Percentiles rank a stretch among this genome's conserved stretches.
phyloP scores from a whole-genome alignment of 2,888 invertebrate species.

The Orthonevra nobilis region DNA sequence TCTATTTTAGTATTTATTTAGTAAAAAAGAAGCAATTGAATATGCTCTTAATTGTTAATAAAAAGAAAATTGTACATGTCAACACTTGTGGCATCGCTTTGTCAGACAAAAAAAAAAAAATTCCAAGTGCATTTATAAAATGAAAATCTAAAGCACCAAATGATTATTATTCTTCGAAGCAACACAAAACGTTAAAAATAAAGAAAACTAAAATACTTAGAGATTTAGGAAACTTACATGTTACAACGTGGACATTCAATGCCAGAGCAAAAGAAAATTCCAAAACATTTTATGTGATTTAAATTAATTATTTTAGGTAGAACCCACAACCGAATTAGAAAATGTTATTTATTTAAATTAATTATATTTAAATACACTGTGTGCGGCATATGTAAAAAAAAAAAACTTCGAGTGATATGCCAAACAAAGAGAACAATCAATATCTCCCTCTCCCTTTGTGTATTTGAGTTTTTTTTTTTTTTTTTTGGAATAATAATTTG shows the following conservation, averaged over 20 bases:
- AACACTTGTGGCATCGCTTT: constrained; percentile 49
- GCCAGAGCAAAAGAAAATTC: constrained; percentile 49
- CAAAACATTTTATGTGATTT: constrained; percentile 67
- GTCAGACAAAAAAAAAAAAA: constrained; percentile 53
- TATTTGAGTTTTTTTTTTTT: neutral
- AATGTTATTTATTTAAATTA: constrained; percentile 64
- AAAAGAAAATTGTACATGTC: constrained; percentile 22
- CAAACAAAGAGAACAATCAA: constrained; percentile 2
- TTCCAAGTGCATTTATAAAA: constrained; percentile 60
- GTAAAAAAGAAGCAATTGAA: constrained; percentile 49
- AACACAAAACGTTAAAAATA: neutral
- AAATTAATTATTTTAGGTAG: constrained; percentile 66
- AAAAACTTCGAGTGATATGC: constrained; percentile 7
- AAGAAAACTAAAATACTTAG: constrained; percentile 5
- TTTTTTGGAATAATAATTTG: constrained; percentile 16
- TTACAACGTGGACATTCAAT: constrained; percentile 44
- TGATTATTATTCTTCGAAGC: constrained; percentile 15
- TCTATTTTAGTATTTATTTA: constrained; percentile 68
- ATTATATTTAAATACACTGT: constrained; percentile 37
- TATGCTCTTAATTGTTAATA: constrained; percentile 47
- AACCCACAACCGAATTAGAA: constrained; percentile 46
- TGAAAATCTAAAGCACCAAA: constrained; percentile 47
- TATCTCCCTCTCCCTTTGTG: constrained; percentile 9
- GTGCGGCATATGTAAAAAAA: neutral
- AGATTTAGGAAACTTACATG: constrained; percentile 42